A percentile compares a stretch with the other conserved stretches of the same genome.
Evolutionary conservation across 2,888 invertebrate species (phyloP).

Genomic region (Fissipunctia ypsillon): DNA sequence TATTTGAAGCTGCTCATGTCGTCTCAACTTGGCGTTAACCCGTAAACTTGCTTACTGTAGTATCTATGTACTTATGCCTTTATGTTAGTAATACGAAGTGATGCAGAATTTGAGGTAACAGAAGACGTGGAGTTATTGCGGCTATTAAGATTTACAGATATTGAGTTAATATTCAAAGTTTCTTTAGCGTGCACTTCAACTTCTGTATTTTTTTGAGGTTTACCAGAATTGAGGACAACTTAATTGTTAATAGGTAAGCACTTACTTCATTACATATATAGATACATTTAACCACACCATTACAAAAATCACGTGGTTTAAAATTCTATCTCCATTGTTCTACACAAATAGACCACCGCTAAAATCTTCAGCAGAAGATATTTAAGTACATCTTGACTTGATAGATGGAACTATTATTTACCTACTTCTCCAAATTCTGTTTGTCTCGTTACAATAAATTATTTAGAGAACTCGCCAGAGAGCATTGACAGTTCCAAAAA

Average conservation of each 20-base stretch:
- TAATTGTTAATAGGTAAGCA: no score
- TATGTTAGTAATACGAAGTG: neutral
- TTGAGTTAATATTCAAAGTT: neutral
- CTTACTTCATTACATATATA: no score
- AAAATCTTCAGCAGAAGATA: neutral
- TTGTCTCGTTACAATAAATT: conserved; percentile 12
- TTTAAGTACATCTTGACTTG: neutral
- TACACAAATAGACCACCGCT: neutral
- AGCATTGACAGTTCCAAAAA: conserved; percentile 6
- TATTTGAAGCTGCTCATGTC: no score
- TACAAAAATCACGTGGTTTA: no score
- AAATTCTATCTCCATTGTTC: neutral
- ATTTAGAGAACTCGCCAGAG: conserved; percentile 1
- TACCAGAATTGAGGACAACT: no score
- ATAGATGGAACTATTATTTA: conserved; percentile 22
- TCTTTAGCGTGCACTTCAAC: no score
- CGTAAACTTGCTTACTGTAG: no score
- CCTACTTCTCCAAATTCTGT: conserved; percentile 5
- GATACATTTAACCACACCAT: no score
- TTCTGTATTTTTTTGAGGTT: no score
- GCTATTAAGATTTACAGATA: no score
- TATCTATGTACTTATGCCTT: no score
- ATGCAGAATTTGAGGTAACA: neutral
- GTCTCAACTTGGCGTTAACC: no score
- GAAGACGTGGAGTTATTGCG: neutral